Evolutionary conservation across 2,113 vertebrate genomes (phyloP).

Genomic region (Hippocampus zosterae): DNA sequence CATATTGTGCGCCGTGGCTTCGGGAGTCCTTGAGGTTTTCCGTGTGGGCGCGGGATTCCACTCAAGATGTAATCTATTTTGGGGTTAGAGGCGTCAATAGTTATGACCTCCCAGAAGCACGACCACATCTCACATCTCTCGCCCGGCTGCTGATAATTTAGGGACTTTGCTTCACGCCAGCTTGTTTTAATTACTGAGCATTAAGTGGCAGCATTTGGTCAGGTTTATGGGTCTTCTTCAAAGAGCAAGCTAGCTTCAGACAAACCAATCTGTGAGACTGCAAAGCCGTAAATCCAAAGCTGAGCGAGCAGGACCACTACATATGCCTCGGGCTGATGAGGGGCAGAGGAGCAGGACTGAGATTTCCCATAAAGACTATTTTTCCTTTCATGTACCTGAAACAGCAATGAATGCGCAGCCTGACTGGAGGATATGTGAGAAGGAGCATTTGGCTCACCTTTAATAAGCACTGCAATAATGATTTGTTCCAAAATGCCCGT

Average conservation of each 20-base stretch:
- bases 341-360: constrained; percentile 29
- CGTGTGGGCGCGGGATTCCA: constrained; percentile 34
- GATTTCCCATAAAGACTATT: constrained; percentile 39
- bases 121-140: constrained; percentile 49
- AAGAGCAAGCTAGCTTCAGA: constrained; percentile 64
- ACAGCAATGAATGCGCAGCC: constrained; percentile 7
- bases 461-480: not conserved
- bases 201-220: constrained; percentile 75
- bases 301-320: constrained; percentile 51
- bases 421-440: not conserved
- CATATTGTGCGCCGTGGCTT: constrained; percentile 8
- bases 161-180: constrained; percentile 66
- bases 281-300: constrained; percentile 68
- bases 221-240: constrained; percentile 73
- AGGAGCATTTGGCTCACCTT: not conserved
- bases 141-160: constrained; percentile 65
- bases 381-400: constrained; percentile 35
- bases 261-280: constrained; percentile 65
- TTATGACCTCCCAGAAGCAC: constrained; percentile 64
- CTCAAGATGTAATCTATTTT: constrained; percentile 59
- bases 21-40: constrained; percentile 37
- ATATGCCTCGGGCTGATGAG: constrained; percentile 56
- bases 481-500: not conserved
- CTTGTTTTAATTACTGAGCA: constrained; percentile 82
- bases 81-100: constrained; percentile 66